Evolutionary conservation across 2,113 vertebrate species (phyloP).

Genomic region (Aythya baeri): DNA sequence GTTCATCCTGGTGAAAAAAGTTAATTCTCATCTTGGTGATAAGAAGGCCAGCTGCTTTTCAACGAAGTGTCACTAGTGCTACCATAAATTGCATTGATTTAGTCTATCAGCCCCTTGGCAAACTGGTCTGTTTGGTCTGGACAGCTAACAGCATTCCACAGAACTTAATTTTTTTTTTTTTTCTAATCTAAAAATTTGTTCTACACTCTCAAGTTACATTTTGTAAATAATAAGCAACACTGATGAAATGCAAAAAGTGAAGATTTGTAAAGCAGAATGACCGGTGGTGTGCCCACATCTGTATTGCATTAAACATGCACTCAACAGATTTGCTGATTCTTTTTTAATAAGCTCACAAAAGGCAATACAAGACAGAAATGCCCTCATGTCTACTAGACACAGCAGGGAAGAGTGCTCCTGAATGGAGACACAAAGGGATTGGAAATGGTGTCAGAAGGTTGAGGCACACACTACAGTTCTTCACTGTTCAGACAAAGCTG

Average conservation of each 20-base stretch:
- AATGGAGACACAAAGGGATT: slow-evolving; percentile 42
- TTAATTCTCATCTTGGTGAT: not conserved
- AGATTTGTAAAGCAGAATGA: slow-evolving; percentile 74
- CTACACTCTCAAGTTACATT: slow-evolving; percentile 77
- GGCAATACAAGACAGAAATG: slow-evolving; percentile 70
- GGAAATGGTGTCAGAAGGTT: not conserved
- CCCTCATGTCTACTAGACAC: slow-evolving; percentile 61
- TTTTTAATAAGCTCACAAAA: slow-evolving; percentile 76
- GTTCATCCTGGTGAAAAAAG: slow-evolving; percentile 13
- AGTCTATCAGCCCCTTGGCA: slow-evolving; percentile 70
- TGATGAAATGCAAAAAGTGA: slow-evolving; percentile 78
- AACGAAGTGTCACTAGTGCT: slow-evolving; percentile 20
- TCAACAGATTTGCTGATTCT: slow-evolving; percentile 76
- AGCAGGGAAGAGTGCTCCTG: slow-evolving; percentile 56
- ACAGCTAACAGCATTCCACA: slow-evolving; percentile 77
- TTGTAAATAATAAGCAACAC: slow-evolving; percentile 82
- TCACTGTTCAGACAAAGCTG: not conserved
- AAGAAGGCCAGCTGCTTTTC: slow-evolving; percentile 48
- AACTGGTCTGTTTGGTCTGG: slow-evolving; percentile 79
- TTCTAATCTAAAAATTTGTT: slow-evolving; percentile 74
- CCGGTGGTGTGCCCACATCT: slow-evolving; percentile 78
- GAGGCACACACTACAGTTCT: not conserved
- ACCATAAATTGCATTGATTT: slow-evolving; percentile 39
- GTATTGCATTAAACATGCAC: slow-evolving; percentile 76
- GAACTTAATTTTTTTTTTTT: slow-evolving; percentile 54